phyloP scores from a whole-genome alignment of 2,888 invertebrate species.

The Griposia aprilina region DNA sequence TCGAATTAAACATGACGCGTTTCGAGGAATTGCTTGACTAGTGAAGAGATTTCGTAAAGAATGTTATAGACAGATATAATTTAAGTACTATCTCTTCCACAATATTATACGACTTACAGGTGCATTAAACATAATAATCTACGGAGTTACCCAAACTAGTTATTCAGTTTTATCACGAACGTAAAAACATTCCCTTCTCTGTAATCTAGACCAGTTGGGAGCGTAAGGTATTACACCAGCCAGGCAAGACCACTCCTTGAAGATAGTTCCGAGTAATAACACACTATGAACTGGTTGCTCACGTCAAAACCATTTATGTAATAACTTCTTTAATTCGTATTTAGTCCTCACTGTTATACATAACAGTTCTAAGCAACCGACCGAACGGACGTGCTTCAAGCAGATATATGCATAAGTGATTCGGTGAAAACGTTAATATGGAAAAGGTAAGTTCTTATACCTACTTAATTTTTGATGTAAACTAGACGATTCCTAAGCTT shows the following conservation, averaged over 20 bases:
- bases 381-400: slow-evolving; percentile 70
- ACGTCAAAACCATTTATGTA: slow-evolving; percentile 63
- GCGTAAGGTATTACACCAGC: slow-evolving; percentile 29
- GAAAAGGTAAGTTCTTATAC: slow-evolving; percentile 62
- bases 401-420: slow-evolving; percentile 50
- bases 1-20: neutral
- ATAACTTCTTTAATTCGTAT: slow-evolving; percentile 63
- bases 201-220: slow-evolving; percentile 33
- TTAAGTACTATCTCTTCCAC: neutral
- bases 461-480: neutral
- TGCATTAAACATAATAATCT: neutral
- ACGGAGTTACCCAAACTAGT: slow-evolving; percentile 19
- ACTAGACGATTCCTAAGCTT: neutral
- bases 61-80: neutral
- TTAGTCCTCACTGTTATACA: slow-evolving; percentile 64
- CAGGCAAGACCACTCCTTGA: slow-evolving; percentile 23
- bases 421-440: slow-evolving; percentile 58
- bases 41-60: neutral
- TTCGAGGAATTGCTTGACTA: neutral
- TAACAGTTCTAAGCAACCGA: slow-evolving; percentile 62
- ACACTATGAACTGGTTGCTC: slow-evolving; percentile 54
- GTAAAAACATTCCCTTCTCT: slow-evolving; percentile 26
- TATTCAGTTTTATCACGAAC: slow-evolving; percentile 31
- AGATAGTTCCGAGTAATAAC: slow-evolving; percentile 49
- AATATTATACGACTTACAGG: neutral